Percentiles rank a stretch among this genome's conserved stretches.
Conservation (phyloP, 2,113 vertebrate genomes). For the Cyanocitta stelleri region DNA sequence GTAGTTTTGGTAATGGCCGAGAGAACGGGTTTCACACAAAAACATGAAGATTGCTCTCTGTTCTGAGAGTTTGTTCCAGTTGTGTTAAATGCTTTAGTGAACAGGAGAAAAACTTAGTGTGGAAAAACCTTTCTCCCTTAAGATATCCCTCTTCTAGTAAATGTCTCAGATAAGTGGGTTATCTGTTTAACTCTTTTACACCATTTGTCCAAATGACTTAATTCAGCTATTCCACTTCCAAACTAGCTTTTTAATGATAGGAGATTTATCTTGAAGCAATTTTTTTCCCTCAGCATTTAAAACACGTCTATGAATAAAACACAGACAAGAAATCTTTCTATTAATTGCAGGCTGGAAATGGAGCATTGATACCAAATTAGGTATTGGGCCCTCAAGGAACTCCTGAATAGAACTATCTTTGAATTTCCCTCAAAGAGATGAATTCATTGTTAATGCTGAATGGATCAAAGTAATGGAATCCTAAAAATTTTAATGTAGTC, state of each 20-base stretch:
- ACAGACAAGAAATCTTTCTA: background rate
- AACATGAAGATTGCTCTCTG: background rate
- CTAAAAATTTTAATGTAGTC: background rate
- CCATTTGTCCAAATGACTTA: background rate
- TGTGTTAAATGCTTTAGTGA: background rate
- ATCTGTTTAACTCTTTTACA: background rate
- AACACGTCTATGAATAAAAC: background rate
- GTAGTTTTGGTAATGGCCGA: background rate
- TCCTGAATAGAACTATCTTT: background rate
- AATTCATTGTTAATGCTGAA: background rate
- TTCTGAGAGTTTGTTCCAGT: background rate
- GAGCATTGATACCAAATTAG: background rate
- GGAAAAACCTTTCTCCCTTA: background rate
- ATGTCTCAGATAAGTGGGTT: background rate
- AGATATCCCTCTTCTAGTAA: background rate
- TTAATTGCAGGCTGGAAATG: background rate
- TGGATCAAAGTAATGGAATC: background rate
- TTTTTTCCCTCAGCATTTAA: background rate
- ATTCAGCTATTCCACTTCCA: background rate
- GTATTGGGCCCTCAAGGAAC: background rate
- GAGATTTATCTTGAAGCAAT: background rate
- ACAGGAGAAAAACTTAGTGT: background rate
- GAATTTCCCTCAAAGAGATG: background rate
- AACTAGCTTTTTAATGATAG: background rate
- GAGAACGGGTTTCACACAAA: background rate